Base-by-base conservation (phyloP, 2,888 invertebrate genomes). In the Camponotus fellah region DNA sequence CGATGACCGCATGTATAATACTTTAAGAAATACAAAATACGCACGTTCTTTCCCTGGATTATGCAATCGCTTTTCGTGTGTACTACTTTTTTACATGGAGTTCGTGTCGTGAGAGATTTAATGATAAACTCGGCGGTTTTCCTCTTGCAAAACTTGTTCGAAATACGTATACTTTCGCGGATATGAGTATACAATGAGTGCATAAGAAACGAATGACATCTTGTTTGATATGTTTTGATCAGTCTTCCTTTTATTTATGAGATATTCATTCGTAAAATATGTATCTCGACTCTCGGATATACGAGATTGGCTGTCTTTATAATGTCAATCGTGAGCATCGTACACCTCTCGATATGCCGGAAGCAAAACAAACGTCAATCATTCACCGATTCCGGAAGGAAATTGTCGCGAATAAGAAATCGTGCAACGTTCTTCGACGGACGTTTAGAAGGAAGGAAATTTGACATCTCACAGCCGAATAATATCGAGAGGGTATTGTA, bases 11-110 rank as follows among this genome's bases (percentile, higher is more conserved):
- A 49, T 49, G 49, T 53, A 53, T 8, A 53, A 58, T 62, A 66
- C 75, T 75, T 49, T 64, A 32, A n/a, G 12, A 60, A 79, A 37
- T 75, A 17, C 32, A 34, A 53, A 65, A 64, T 86, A 91, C 91
- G 89, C 89, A 90, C 82, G 84, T 88, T 89, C 26, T 32, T 21
- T 5, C 56, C 2, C 81, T 76, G 77, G 88, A 90, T 91, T 92
- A 90, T 92, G 89, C 90, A 92, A 92, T 88, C 77, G 85, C 84
- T 75, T 86, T 90, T 90, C 90, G 89, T 88, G 91, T 91, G 92
- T 89, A 87, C 92, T 91, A 92, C 91, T 92, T 92, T 92, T 92
- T 91, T 89, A 83, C 85, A 85, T 68, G 72, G 82, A 72, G 83
- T 91, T 92, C 92, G 92, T 92, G 92, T 87, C 86, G 88, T 83